Percentiles rank a stretch among this genome's conserved stretches.
Conservation (phyloP, 2,797 vertebrate genomes). For the Melanotaenia pygmaea region DNA sequence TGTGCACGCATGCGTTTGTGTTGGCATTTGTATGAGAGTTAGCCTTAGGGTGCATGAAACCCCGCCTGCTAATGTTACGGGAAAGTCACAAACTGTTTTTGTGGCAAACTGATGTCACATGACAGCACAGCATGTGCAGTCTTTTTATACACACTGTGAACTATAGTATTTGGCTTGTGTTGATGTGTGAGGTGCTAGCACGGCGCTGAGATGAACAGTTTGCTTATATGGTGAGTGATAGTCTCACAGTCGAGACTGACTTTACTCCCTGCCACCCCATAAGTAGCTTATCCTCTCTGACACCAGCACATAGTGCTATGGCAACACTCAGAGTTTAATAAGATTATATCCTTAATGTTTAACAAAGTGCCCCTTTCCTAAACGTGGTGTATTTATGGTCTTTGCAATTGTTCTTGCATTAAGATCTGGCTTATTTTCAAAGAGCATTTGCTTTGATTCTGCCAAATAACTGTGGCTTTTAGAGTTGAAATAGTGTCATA, state of each 20-base stretch:
- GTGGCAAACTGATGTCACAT: constrained; percentile 69
- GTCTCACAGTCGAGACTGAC: constrained; percentile 43
- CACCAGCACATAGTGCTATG: constrained; percentile 54
- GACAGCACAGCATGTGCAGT: constrained; percentile 61
- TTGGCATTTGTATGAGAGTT: constrained; percentile 54
- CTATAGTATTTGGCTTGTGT: constrained; percentile 52
- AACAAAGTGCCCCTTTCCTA: constrained; percentile 50
- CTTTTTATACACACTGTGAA: constrained; percentile 61
- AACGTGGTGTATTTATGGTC: constrained; percentile 38
- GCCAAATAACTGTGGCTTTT: constrained; percentile 1
- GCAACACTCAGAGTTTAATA: constrained; percentile 55
- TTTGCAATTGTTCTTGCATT: background rate
- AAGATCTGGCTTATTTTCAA: constrained; percentile 32
- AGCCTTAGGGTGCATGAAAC: constrained; percentile 53
- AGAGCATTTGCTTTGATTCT: constrained; percentile 7
- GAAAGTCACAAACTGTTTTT: constrained; percentile 72
- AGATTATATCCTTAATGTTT: constrained; percentile 59
- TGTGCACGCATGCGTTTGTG: constrained; percentile 49
- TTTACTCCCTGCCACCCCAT: constrained; percentile 36
- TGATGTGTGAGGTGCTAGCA: constrained; percentile 28
- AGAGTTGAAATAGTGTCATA: constrained; percentile 8
- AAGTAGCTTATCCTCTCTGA: constrained; percentile 66
- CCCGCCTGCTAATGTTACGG: constrained; percentile 62
- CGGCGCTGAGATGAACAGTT: constrained; percentile 44
- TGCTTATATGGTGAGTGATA: constrained; percentile 40